A percentile compares a stretch with the other conserved stretches of the same genome.
Conservation (phyloP, 2,113 vertebrate species). For the Thamnaconus septentrionalis region DNA sequence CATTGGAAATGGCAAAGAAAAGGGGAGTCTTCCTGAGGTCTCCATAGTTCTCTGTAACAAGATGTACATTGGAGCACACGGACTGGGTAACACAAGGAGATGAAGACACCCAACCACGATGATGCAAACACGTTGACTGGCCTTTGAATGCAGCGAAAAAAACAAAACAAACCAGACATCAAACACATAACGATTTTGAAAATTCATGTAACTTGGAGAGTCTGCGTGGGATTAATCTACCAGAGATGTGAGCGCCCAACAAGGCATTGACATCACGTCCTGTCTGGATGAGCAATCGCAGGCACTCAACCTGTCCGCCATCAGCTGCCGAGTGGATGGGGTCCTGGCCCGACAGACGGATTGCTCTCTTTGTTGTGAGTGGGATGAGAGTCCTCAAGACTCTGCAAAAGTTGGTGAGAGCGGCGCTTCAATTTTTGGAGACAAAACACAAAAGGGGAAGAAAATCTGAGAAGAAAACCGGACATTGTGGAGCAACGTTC, state of each 20-base stretch:
- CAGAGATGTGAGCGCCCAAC: constrained; percentile 78
- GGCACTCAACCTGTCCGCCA: constrained; percentile 82
- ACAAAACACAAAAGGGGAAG: constrained; percentile 30
- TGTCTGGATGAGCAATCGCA: constrained; percentile 81
- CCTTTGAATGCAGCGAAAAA: no score
- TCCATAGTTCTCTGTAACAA: constrained; percentile 68
- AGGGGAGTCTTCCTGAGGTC: constrained; percentile 81
- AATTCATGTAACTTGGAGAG: no score
- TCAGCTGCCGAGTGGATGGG: constrained; percentile 85
- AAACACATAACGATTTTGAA: no score
- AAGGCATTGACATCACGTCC: constrained; percentile 80
- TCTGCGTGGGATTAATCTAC: constrained; percentile 16
- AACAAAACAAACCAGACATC: no score
- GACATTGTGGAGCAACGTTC: constrained; percentile 27
- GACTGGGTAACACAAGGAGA: no score
- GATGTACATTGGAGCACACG: background rate
- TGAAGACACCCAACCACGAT: no score
- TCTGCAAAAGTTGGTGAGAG: constrained; percentile 50
- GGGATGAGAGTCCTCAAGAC: constrained; percentile 82
- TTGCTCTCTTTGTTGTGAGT: constrained; percentile 79
- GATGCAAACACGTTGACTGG: no score
- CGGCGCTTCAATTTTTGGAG: background rate
- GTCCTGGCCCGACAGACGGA: constrained; percentile 78
- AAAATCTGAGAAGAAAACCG: constrained; percentile 24
- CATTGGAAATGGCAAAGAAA: constrained; percentile 83